Evolutionary conservation across 2,113 vertebrate genomes (phyloP).

Genomic region (Entosphenus tridentatus): DNA sequence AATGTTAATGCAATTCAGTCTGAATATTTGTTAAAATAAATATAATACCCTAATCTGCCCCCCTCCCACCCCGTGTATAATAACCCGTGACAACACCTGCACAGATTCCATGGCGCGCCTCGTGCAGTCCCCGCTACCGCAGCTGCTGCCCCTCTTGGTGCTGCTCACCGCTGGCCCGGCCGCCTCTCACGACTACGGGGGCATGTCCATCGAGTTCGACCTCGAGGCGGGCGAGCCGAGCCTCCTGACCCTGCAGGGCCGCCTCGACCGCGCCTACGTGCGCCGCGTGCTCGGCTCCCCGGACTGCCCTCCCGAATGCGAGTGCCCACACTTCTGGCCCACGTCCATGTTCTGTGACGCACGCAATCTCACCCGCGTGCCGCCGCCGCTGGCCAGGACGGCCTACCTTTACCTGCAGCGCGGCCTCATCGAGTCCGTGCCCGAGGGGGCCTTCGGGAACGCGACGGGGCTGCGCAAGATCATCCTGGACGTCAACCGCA

Average conservation of each 20-base stretch:
- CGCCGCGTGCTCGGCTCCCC: slow-evolving; percentile 18
- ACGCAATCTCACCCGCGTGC: slow-evolving; percentile 16
- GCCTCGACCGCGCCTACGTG: slow-evolving; percentile 19
- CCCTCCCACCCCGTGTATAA: too few species aligned
- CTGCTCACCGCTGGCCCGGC: slow-evolving; percentile 4
- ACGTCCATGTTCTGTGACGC: slow-evolving; percentile 29
- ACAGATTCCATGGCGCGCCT: too few species aligned
- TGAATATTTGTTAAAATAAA: too few species aligned
- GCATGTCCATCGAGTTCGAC: slow-evolving; percentile 28
- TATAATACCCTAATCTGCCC: too few species aligned
- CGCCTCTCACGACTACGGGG: slow-evolving; percentile 24
- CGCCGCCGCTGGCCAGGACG: slow-evolving; percentile 17
- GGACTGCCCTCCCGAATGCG: slow-evolving; percentile 23
- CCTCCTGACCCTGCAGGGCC: slow-evolving; percentile 24
- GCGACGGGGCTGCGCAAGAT: slow-evolving; percentile 24
- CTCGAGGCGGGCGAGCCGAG: slow-evolving; percentile 29
- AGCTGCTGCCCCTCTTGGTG: too few species aligned
- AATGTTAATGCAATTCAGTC: too few species aligned
- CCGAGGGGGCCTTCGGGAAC: slow-evolving; percentile 17
- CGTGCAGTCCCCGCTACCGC: too few species aligned
- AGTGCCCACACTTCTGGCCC: slow-evolving; percentile 35
- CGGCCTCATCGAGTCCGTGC: slow-evolving; percentile 23
- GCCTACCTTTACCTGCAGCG: slow-evolving; percentile 31
- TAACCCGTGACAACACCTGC: too few species aligned
- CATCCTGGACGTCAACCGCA: slow-evolving; percentile 27